Conservation (phyloP, 2,888 invertebrate species). For the Chrysolina oricalcia region DNA sequence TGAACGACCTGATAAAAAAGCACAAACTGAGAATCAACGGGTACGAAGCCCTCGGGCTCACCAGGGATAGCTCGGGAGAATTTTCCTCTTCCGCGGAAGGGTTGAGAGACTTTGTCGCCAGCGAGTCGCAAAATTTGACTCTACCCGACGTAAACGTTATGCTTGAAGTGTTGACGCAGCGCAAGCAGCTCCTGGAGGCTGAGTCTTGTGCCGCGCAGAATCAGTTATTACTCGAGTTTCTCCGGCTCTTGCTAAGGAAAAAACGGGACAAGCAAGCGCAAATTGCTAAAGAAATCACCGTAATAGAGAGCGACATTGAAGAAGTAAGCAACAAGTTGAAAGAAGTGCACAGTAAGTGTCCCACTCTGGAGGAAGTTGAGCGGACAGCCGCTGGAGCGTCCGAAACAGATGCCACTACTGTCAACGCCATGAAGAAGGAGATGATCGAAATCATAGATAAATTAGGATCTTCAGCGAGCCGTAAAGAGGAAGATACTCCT, state of each 20-base stretch:
- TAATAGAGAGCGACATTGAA: constrained; percentile 83
- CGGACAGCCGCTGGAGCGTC: constrained; percentile 71
- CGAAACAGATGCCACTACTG: constrained; percentile 70
- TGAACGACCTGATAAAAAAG: constrained; percentile 87
- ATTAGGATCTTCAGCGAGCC: constrained; percentile 66
- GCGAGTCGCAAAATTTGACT: constrained; percentile 82
- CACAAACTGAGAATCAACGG: constrained; percentile 76
- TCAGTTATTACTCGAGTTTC: constrained; percentile 87
- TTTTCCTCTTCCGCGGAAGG: constrained; percentile 72
- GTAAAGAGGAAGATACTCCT: constrained; percentile 52
- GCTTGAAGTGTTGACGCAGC: constrained; percentile 84
- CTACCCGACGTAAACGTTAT: constrained; percentile 88
- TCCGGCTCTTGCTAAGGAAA: constrained; percentile 83
- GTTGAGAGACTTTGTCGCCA: constrained; percentile 78
- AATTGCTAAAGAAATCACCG: constrained; percentile 81
- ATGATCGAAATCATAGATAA: constrained; percentile 75
- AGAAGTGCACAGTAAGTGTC: constrained; percentile 76
- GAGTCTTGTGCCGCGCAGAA: constrained; percentile 88
- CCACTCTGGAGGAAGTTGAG: constrained; percentile 75
- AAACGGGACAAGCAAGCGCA: constrained; percentile 81
- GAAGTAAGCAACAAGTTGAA: constrained; percentile 80
- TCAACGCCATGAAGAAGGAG: constrained; percentile 74
- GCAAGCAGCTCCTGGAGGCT: constrained; percentile 86
- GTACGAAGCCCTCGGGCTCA: constrained; percentile 70
- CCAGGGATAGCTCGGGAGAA: constrained; percentile 69